These are phyloP conservation scores for Tyto alba DNA, from an alignment of 2,113 vertebrate genomes.

Conservation along the genomic window DNA sequence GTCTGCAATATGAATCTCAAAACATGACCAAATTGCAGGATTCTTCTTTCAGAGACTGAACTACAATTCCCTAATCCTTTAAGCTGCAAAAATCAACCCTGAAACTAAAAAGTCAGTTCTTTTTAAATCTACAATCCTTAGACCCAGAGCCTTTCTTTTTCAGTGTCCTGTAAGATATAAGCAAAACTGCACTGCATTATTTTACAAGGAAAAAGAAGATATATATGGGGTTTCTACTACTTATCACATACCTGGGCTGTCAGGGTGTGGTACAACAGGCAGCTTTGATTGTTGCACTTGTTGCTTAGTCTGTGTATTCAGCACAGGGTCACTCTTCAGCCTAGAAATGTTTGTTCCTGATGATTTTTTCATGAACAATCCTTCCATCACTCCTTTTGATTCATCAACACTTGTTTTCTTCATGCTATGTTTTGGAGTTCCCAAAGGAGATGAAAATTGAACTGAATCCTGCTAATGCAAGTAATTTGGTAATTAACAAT, in stretches of 20 bases:
- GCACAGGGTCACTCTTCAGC: constrained; percentile 48
- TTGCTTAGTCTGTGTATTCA: constrained; percentile 52
- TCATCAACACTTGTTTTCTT: constrained; percentile 59
- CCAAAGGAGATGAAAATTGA: constrained; percentile 66
- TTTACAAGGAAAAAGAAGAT: not conserved
- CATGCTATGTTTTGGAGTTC: constrained; percentile 58
- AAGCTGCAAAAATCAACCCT: not conserved
- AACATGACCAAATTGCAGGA: not conserved
- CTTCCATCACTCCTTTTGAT: constrained; percentile 15
- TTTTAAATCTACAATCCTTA: not conserved
- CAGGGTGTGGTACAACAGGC: not conserved
- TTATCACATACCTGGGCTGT: constrained; percentile 70
- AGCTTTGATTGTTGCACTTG: constrained; percentile 9
- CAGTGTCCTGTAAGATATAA: not conserved
- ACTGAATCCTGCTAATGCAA: constrained; percentile 76
- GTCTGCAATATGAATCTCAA: not conserved
- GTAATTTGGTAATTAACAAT: not conserved
- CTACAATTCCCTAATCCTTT: not conserved
- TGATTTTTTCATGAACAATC: constrained; percentile 57
- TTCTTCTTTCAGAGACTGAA: not conserved
- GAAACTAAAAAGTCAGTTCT: not conserved
- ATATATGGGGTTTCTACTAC: not conserved
- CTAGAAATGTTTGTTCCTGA: not conserved
- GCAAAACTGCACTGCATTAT: not conserved
- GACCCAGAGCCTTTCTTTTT: not conserved